phyloP scores from a whole-genome alignment of 2,888 invertebrate species.

The Pedicia rivosa region DNA sequence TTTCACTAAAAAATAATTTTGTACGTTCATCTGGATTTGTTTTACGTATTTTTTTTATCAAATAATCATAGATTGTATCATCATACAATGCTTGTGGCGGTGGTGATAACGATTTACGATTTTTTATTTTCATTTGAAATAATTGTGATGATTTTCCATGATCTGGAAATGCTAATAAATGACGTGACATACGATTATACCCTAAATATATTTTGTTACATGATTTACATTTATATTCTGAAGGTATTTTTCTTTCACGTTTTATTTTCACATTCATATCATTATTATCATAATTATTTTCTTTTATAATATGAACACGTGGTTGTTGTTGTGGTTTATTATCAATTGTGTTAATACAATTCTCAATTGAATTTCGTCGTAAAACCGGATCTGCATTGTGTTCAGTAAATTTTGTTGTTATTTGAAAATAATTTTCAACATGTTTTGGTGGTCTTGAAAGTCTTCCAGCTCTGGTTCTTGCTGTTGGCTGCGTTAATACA shows the following conservation, averaged over 20 bases:
- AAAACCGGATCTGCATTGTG: not conserved
- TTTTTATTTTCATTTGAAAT: constrained; percentile 2
- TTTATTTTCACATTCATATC: not conserved
- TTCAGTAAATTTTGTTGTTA: not conserved
- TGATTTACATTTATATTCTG: constrained; percentile 1
- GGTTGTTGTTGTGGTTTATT: not conserved
- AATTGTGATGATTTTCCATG: not conserved
- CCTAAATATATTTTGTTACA: constrained; percentile 3
- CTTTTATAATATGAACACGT: not conserved
- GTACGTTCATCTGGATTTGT: not conserved
- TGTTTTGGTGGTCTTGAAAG: not conserved
- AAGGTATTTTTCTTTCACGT: constrained; percentile 2
- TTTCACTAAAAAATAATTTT: not conserved
- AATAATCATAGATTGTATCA: constrained; percentile 2
- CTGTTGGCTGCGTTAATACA: not conserved
- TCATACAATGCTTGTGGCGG: too few species aligned
- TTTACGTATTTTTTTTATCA: constrained; percentile 3
- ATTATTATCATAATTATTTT: not conserved
- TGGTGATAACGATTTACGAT: too few species aligned
- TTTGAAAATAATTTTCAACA: constrained; percentile 3
- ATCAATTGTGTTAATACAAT: too few species aligned
- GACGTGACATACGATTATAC: constrained; percentile 2
- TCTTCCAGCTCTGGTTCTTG: not conserved
- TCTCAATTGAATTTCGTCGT: too few species aligned
- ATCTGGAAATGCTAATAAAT: not conserved